A percentile compares a stretch with the other conserved stretches of the same genome.
Conservation (phyloP, 2,888 invertebrate genomes). For the Byasa hedistus region DNA sequence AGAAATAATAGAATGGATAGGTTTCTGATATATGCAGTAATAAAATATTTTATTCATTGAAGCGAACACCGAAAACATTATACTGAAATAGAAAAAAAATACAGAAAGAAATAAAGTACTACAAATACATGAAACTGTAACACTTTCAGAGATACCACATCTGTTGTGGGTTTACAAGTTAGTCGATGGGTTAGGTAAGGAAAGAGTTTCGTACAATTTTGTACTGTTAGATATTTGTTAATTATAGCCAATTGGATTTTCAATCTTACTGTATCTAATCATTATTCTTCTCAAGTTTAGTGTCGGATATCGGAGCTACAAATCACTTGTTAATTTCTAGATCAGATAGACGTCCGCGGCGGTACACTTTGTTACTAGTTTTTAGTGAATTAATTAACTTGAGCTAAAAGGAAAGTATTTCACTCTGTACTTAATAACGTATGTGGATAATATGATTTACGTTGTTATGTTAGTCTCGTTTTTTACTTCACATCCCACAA, state of each 20-base stretch:
- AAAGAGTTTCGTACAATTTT: slow-evolving; percentile 1
- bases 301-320: background rate
- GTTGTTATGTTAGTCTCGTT: no score
- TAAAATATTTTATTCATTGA: no score
- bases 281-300: background rate
- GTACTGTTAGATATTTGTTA: slow-evolving; percentile 20
- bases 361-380: no score
- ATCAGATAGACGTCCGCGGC: background rate
- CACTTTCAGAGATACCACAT: background rate
- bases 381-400: no score
- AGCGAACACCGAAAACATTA: no score
- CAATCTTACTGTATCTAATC: slow-evolving; percentile 19
- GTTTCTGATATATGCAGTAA: no score
- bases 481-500: no score
- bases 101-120: background rate
- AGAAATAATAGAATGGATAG: no score
- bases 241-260: slow-evolving; percentile 19
- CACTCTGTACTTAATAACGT: no score
- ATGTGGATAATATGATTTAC: no score
- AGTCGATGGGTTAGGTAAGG: slow-evolving; percentile 13
- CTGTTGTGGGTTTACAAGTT: slow-evolving; percentile 2
- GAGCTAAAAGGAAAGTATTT: no score
- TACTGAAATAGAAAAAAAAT: background rate
- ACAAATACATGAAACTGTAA: background rate
- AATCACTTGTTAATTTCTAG: slow-evolving; percentile 10